Percentiles rank a stretch among this genome's conserved stretches.
Conservation (phyloP, 2,888 invertebrate genomes). For the Nomada ferruginata region DNA sequence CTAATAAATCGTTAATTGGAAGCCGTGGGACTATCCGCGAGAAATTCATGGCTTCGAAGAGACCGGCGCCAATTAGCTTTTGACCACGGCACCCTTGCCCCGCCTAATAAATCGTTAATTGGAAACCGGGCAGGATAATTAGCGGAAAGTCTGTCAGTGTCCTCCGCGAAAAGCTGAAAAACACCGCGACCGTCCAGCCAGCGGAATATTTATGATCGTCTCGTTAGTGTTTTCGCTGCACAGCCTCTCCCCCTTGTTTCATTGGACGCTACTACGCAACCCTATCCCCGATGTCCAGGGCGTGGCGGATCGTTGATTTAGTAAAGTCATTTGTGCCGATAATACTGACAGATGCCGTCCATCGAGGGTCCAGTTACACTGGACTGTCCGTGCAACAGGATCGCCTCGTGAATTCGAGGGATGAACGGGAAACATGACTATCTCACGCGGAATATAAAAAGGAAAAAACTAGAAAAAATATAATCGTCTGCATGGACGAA, state of each 20-base stretch:
- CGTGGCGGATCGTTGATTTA: slow-evolving; percentile 83
- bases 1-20: slow-evolving; percentile 69
- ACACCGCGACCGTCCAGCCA: slow-evolving; percentile 41
- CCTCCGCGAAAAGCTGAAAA: slow-evolving; percentile 46
- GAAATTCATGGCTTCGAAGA: slow-evolving; percentile 54
- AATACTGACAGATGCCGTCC: slow-evolving; percentile 80
- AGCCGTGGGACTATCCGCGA: slow-evolving; percentile 56
- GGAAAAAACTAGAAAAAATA: neutral
- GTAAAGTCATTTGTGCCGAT: slow-evolving; percentile 82
- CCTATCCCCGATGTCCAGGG: slow-evolving; percentile 82
- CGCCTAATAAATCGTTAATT: slow-evolving; percentile 71
- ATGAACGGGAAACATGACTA: slow-evolving; percentile 25
- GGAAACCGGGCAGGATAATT: slow-evolving; percentile 69
- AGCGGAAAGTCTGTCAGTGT: slow-evolving; percentile 60
- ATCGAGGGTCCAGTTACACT: slow-evolving; percentile 65
- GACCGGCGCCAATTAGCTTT: slow-evolving; percentile 62
- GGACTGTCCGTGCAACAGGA: slow-evolving; percentile 62
- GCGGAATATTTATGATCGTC: slow-evolving; percentile 79
- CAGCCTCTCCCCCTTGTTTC: slow-evolving; percentile 45
- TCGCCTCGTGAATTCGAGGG: slow-evolving; percentile 33
- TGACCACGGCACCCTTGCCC: slow-evolving; percentile 49
- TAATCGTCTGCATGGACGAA: neutral
- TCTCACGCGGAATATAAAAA: neutral
- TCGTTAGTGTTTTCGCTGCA: slow-evolving; percentile 75
- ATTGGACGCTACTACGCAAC: slow-evolving; percentile 79